These are phyloP conservation scores for Coregonus suidteri DNA, from an alignment of 2,797 vertebrate genomes.

Conservation along the genomic window DNA sequence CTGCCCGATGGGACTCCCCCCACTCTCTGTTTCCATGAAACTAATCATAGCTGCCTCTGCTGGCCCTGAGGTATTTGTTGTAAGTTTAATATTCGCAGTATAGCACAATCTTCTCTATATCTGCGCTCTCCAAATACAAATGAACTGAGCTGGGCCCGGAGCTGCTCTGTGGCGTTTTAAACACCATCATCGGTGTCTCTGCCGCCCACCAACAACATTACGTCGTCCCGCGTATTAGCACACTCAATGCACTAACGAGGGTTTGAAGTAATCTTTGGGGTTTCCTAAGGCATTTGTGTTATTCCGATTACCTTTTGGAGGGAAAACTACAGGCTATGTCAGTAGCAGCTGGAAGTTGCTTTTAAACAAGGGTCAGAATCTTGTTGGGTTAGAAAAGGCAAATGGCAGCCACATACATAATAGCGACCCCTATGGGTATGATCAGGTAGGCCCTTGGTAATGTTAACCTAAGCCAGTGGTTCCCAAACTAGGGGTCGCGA, in stretches of 20 bases:
- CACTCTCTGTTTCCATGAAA: conserved; percentile 11
- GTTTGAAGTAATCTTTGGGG: neutral
- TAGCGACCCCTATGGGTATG: neutral
- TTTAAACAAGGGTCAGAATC: neutral
- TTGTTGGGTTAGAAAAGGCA: neutral
- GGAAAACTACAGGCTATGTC: neutral
- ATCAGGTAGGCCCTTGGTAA: neutral
- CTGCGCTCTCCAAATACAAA: conserved; percentile 9
- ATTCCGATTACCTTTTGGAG: neutral
- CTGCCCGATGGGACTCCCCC: neutral
- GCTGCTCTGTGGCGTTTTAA: neutral
- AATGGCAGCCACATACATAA: neutral
- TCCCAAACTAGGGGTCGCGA: no score
- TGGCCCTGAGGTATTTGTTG: conserved; percentile 18
- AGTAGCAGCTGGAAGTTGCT: neutral
- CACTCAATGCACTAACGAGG: neutral
- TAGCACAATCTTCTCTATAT: conserved; percentile 5
- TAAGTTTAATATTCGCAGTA: conserved; percentile 6
- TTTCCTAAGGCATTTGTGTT: neutral
- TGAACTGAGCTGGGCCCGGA: conserved; percentile 8
- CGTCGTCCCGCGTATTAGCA: neutral
- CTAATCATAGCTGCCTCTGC: conserved; percentile 10
- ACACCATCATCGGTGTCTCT: conserved; percentile 1
- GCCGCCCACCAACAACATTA: neutral
- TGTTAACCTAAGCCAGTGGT: neutral